Percentiles rank a stretch among this genome's conserved stretches.
Evolutionary conservation across 1,140 invertebrate species (phyloP).

Genomic region (Leptonema lineaticorne): DNA sequence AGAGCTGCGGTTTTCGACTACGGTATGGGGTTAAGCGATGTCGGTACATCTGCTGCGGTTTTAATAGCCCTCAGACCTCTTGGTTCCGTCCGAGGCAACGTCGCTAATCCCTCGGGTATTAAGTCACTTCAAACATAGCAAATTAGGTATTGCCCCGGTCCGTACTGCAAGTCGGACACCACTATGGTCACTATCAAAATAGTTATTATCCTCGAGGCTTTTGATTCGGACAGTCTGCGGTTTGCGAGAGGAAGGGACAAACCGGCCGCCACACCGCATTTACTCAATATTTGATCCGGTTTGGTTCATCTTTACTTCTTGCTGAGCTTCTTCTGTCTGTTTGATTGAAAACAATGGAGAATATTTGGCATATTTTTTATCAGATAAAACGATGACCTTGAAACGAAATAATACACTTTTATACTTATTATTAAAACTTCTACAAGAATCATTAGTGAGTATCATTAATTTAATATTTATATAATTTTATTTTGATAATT

Average conservation of each 20-base stretch:
- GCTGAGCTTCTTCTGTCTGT: too few relatives aligned
- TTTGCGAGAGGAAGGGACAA: background rate
- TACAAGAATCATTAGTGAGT: too few relatives aligned
- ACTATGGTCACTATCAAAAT: constrained; percentile 22
- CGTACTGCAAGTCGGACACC: constrained; percentile 7
- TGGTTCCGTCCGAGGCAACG: background rate
- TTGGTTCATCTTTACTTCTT: too few relatives aligned
- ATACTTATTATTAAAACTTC: too few relatives aligned
- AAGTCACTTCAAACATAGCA: constrained; percentile 24
- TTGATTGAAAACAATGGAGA: too few relatives aligned
- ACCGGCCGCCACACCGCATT: background rate
- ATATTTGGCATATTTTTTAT: too few relatives aligned
- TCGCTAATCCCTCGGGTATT: constrained; percentile 7
- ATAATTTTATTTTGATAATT: too few relatives aligned
- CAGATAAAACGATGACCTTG: too few relatives aligned
- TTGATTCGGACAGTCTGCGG: constrained; percentile 23
- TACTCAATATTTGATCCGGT: too few relatives aligned
- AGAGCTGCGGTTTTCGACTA: background rate
- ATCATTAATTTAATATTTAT: too few relatives aligned
- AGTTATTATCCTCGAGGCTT: constrained; percentile 30
- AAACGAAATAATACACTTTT: too few relatives aligned
- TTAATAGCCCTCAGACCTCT: background rate
- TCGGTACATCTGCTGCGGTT: constrained; percentile 21
- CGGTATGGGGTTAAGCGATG: background rate
- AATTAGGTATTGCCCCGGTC: constrained; percentile 12